Evolutionary conservation across 2,888 invertebrate species (phyloP).

Genomic region (Branchellion lobata): DNA sequence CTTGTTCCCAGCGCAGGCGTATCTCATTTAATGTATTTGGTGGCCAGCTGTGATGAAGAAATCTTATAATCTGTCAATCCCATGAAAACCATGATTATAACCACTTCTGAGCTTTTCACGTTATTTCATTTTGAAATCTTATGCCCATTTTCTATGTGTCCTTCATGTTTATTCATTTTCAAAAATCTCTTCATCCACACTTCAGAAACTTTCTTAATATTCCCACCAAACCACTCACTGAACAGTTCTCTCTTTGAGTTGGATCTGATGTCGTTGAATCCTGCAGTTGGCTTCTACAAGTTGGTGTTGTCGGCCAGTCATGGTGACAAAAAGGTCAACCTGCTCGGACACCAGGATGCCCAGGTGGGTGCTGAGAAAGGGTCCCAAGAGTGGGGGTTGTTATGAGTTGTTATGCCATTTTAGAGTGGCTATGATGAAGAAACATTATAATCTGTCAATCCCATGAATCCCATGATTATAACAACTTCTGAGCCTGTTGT

Average conservation of each 20-base stretch:
- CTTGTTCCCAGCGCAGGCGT: neutral
- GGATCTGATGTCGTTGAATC: slow-evolving; percentile 75
- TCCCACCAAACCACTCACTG: neutral
- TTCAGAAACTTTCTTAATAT: no score
- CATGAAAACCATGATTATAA: no score
- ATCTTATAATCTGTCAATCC: no score
- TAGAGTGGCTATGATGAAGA: no score
- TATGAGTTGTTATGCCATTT: neutral
- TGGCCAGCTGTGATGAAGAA: neutral
- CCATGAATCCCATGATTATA: no score
- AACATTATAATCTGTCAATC: no score
- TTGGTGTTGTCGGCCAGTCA: slow-evolving; percentile 74
- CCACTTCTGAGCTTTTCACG: no score
- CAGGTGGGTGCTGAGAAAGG: slow-evolving; percentile 54
- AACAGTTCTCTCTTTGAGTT: slow-evolving; percentile 69
- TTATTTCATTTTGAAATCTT: no score
- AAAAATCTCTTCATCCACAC: no score
- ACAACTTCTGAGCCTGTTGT: neutral
- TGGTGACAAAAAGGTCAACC: slow-evolving; percentile 67
- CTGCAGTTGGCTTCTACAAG: slow-evolving; percentile 81
- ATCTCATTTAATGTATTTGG: no score
- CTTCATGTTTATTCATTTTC: no score
- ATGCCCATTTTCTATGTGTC: no score
- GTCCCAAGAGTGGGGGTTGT: neutral
- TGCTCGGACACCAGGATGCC: slow-evolving; percentile 67